Evolutionary conservation across 2,113 vertebrate genomes (phyloP).

Genomic region (Nannospalax galili): DNA sequence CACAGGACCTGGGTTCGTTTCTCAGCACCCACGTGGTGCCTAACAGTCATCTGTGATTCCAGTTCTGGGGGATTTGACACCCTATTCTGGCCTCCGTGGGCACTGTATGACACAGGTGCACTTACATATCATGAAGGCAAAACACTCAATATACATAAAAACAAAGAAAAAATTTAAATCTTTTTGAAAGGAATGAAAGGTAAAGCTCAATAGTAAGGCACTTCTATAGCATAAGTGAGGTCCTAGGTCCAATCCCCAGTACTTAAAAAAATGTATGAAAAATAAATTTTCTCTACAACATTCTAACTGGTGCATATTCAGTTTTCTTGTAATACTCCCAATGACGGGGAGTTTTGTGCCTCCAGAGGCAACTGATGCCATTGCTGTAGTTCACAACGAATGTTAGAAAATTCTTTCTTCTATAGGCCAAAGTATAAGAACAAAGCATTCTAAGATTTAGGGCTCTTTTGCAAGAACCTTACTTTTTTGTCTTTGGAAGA

Average conservation of each 20-base stretch:
- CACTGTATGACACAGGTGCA: too few relatives aligned
- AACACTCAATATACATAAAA: too few relatives aligned
- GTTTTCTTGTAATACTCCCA: slow-evolving; percentile 33
- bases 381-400: background rate
- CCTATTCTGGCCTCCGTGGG: too few relatives aligned
- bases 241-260: background rate
- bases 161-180: background rate
- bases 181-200: background rate
- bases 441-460: background rate
- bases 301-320: slow-evolving; percentile 8
- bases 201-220: background rate
- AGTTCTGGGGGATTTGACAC: too few relatives aligned
- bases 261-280: background rate
- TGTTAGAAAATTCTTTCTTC: slow-evolving; percentile 41
- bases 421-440: slow-evolving; percentile 10
- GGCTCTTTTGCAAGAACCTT: slow-evolving; percentile 24
- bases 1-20: too few relatives aligned
- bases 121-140: too few relatives aligned
- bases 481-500: background rate
- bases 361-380: background rate
- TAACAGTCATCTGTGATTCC: too few relatives aligned
- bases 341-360: background rate
- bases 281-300: slow-evolving; percentile 39
- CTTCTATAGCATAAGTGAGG: background rate
- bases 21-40: too few relatives aligned